phyloP scores from a whole-genome alignment of 2,113 vertebrate species.

The Erpornis zantholeuca region DNA sequence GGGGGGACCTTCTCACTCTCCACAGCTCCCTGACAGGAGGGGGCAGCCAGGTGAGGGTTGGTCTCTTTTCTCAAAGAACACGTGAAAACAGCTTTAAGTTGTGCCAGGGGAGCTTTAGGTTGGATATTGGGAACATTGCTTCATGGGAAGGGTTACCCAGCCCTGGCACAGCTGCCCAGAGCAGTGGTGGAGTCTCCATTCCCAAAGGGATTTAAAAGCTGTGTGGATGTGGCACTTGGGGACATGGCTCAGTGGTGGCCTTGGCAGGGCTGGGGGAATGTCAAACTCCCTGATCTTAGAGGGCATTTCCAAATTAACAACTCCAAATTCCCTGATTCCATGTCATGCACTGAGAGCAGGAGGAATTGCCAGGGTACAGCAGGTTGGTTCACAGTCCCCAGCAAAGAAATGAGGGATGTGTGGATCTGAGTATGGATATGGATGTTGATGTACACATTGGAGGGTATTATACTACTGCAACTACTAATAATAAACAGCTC shows the following conservation, averaged over 20 bases:
- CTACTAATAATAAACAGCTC: no score
- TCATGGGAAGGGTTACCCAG: not conserved
- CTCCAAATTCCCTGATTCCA: not conserved
- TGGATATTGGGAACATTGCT: not conserved
- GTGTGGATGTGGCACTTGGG: not conserved
- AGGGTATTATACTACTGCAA: not conserved
- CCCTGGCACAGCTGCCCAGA: not conserved
- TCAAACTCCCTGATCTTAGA: not conserved
- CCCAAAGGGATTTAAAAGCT: not conserved
- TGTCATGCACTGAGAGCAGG: not conserved
- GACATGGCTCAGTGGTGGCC: not conserved
- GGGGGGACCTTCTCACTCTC: not conserved
- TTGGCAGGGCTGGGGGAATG: not conserved
- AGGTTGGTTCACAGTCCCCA: not conserved
- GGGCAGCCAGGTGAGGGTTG: accelerated
- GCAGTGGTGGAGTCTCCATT: not conserved
- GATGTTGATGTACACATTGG: no score
- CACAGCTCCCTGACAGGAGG: not conserved
- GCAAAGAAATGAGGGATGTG: not conserved
- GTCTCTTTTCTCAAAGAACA: not conserved
- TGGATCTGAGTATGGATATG: no score
- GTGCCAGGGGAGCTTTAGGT: not conserved
- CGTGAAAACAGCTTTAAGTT: not conserved
- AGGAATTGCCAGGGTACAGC: not conserved
- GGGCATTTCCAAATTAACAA: not conserved